phyloP scores from a whole-genome alignment of 2,113 vertebrate species.

The Anhinga rufa region DNA sequence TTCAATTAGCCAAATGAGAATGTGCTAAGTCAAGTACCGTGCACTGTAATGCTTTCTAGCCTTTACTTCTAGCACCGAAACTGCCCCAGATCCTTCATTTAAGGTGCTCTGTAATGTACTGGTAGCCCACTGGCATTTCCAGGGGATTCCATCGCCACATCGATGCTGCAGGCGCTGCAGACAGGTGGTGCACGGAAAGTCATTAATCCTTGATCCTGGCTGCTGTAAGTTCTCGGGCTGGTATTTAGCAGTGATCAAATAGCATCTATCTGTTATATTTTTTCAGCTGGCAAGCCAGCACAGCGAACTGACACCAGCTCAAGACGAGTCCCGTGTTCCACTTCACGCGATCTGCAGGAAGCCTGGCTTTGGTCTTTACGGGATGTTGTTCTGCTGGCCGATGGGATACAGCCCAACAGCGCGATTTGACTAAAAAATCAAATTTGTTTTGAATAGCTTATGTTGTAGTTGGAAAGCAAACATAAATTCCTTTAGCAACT shows the following conservation, averaged over 20 bases:
- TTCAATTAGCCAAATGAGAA: neutral
- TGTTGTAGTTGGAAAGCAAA: neutral
- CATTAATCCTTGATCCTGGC: neutral
- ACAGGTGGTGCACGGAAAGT: neutral
- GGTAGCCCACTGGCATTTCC: neutral
- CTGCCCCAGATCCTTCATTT: neutral
- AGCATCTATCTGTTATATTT: neutral
- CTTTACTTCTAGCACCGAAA: neutral
- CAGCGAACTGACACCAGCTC: neutral
- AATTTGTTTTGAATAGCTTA: neutral
- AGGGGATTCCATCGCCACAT: neutral
- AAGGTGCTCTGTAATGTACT: neutral
- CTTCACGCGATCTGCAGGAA: neutral
- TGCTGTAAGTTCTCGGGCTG: neutral
- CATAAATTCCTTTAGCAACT: neutral
- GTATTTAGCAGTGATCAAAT: neutral
- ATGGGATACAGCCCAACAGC: neutral
- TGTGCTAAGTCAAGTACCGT: neutral
- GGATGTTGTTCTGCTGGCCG: neutral
- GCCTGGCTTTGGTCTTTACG: neutral
- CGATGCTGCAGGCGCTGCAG: neutral
- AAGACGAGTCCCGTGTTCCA: neutral
- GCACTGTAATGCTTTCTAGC: neutral
- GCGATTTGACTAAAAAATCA: neutral
- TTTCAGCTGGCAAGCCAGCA: neutral